These are phyloP conservation scores for Melipona quadrifasciata DNA, from an alignment of 1,140 invertebrate genomes.

Conservation along the genomic window DNA sequence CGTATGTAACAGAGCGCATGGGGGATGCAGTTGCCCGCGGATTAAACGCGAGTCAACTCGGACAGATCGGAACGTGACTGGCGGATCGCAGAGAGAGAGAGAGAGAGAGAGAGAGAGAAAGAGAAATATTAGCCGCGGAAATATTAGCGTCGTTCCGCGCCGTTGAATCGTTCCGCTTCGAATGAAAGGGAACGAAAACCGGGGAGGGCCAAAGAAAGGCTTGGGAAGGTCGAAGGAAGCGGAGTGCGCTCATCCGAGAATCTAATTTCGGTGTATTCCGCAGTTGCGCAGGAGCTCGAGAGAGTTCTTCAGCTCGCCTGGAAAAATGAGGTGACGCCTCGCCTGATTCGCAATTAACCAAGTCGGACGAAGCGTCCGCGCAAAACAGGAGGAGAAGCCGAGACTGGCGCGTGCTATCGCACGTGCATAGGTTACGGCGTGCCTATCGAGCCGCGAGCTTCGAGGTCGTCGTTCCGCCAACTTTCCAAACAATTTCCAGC, in stretches of 20 bases:
- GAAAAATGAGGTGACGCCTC: constrained; percentile 6
- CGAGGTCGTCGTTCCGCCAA: neutral
- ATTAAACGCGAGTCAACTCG: neutral
- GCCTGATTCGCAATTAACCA: neutral
- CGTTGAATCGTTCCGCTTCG: constrained; percentile 13
- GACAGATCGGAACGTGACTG: constrained; percentile 36
- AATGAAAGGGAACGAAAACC: constrained; percentile 18
- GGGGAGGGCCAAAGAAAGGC: neutral
- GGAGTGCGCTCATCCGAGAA: constrained; percentile 19
- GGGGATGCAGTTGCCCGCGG: neutral
- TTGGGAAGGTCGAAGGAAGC: neutral
- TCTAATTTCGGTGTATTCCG: constrained; percentile 35
- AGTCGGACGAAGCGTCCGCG: neutral
- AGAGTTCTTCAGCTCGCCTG: neutral
- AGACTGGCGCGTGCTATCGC: neutral
- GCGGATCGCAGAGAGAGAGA: too few species aligned
- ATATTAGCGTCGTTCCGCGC: constrained; percentile 42
- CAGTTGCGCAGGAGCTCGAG: neutral
- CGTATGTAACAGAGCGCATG: too few species aligned
- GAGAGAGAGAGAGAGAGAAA: neutral
- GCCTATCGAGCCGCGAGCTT: neutral
- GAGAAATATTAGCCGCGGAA: neutral
- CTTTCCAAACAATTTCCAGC: constrained; percentile 23
- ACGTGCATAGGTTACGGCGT: neutral
- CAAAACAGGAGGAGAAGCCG: neutral